Evolutionary conservation across 2,113 vertebrate genomes (phyloP), one percentile per base, ranked within the genome.

Genomic region (Trogon surrucura): DNA sequence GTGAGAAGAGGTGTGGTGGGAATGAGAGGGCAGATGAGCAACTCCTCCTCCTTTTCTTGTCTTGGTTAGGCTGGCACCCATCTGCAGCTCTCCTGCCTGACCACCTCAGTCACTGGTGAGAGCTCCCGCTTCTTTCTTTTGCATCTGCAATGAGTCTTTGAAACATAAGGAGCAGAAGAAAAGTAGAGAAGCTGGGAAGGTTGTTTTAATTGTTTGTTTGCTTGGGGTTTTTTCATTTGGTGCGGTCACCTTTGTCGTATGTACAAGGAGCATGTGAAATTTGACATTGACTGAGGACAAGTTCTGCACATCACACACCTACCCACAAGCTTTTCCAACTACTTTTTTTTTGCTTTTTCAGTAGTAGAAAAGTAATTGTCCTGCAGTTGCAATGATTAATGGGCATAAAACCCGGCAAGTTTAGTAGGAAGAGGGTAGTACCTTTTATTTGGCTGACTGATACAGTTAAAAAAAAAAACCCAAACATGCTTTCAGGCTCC

Each of bases 401-500:
- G 14, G 29, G 29, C 75, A 89, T 48, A 17, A 25, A 80, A 48
- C 34, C 4, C 9, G 26, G 19, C 22, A 58, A 10, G 13, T 23
- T 72, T 48, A 48, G 34, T 18, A 57, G 64, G 18, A 30, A 81
- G 53, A 58, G 25, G 13, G 18, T 45, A 50, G 64, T 67, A 17
- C 9, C 53, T 87, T 80, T 58, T 32, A 7, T 72, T 41, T 38
- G 17, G 44, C 21, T 54, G 11, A 30, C 6, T 29, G 78, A 29
- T 38, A 8, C 5, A 23, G 8, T 1, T 85, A 53, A 36, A 36
- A 36, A 19, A 79, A 65, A 61, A 61, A 6, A 0, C 54, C 0
- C 60, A 41, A 48, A 2, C 4, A 3, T 0, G 9, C 17, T 29
- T 45, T 47, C 62, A 65, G 58, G 19, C 44, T 73, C 10, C 0